phyloP scores from a whole-genome alignment of 2,797 vertebrate species.

The Gymnoscopelus microlampas region DNA sequence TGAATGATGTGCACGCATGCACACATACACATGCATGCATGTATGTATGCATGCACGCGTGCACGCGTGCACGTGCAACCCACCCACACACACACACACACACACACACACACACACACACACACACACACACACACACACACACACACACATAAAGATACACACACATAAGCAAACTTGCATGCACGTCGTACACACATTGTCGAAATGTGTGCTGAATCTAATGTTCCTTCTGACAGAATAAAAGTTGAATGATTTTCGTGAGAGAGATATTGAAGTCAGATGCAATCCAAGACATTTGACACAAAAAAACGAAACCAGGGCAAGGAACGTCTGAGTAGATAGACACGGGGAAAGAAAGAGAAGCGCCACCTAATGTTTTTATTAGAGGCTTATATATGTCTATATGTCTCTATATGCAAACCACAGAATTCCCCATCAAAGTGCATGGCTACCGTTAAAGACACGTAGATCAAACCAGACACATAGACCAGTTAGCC shows the following conservation, averaged over 20 bases:
- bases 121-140: not conserved
- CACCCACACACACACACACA: constrained; percentile 12
- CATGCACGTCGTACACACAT: constrained; percentile 19
- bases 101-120: constrained; percentile 5
- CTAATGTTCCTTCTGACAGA: not conserved
- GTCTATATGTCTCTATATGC: not conserved
- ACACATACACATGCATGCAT: constrained; percentile 23
- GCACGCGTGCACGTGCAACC: not conserved
- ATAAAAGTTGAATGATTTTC: constrained; percentile 45
- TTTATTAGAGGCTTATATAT: not conserved
- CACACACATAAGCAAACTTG: constrained; percentile 42
- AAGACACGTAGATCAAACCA: constrained; percentile 20
- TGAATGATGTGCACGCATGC: constrained; percentile 50
- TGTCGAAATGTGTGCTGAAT: constrained; percentile 38
- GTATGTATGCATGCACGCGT: not conserved
- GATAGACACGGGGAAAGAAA: not conserved
- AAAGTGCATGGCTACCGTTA: constrained; percentile 26
- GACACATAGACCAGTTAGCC: constrained; percentile 9
- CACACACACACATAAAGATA: constrained; percentile 1
- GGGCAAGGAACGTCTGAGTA: constrained; percentile 3
- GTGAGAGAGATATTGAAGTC: constrained; percentile 32
- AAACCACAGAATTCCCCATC: constrained; percentile 18
- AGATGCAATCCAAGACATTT: constrained; percentile 34
- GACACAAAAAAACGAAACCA: not conserved
- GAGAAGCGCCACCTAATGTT: constrained; percentile 9